Conservation (phyloP, 1,140 invertebrate species). For the Ips typographus region DNA sequence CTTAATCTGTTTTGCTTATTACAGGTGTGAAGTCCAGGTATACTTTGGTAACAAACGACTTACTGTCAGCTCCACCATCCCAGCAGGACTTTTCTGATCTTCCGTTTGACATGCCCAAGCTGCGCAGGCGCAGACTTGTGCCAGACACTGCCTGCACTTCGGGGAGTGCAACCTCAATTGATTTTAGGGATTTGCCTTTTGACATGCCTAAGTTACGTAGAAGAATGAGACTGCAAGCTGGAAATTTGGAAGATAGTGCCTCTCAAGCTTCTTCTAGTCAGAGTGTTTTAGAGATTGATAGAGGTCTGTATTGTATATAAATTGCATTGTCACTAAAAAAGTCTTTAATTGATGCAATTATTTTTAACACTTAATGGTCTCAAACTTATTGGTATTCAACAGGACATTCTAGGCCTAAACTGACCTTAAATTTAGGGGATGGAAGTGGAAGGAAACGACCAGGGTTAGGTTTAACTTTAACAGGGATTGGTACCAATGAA, state of each 20-base stretch:
- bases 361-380: neutral
- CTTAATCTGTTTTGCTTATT: too few relatives aligned
- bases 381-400: constrained; percentile 17
- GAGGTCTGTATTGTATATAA: constrained; percentile 42
- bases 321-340: neutral
- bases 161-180: constrained; percentile 71
- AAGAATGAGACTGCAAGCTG: constrained; percentile 58
- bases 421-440: constrained; percentile 72
- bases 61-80: constrained; percentile 44
- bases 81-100: constrained; percentile 68
- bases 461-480: constrained; percentile 52
- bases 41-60: constrained; percentile 50
- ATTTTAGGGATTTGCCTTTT: constrained; percentile 78
- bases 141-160: constrained; percentile 66
- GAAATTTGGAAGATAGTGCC: constrained; percentile 65
- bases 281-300: constrained; percentile 70
- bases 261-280: constrained; percentile 78
- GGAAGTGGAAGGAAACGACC: constrained; percentile 43
- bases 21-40: constrained; percentile 55
- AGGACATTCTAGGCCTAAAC: constrained; percentile 60
- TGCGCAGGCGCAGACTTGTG: constrained; percentile 67
- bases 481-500: constrained; percentile 60
- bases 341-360: neutral
- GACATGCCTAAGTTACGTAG: constrained; percentile 86
- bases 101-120: constrained; percentile 89